phyloP scores from a whole-genome alignment of 2,113 vertebrate species.

The Sula dactylatra region DNA sequence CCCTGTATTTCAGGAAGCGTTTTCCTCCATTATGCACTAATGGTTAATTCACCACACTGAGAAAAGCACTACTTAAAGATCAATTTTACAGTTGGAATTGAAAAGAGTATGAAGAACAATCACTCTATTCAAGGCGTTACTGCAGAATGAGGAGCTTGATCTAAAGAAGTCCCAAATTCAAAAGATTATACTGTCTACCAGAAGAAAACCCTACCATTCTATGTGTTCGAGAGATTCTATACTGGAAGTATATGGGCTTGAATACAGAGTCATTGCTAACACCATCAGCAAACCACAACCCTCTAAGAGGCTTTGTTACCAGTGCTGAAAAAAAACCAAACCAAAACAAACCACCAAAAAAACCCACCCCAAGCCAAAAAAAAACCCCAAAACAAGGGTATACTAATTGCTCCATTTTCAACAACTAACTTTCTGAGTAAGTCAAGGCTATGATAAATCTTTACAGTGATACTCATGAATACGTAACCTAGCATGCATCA shows the following conservation, averaged over 20 bases:
- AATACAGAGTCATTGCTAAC: not conserved
- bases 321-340: not conserved
- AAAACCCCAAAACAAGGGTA: not conserved
- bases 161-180: not conserved
- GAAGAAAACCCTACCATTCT: not conserved
- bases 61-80: not conserved
- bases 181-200: not conserved
- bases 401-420: not conserved
- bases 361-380: not conserved
- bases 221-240: rapidly evolving
- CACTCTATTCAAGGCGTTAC: not conserved
- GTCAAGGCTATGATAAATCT: not conserved
- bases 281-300: not conserved
- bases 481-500: not conserved
- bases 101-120: not conserved
- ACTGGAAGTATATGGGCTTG: rapidly evolving
- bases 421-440: not conserved
- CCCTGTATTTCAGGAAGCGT: not conserved
- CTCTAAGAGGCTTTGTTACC: not conserved
- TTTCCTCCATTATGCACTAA: not conserved
- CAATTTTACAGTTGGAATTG: not conserved
- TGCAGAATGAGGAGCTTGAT: not conserved
- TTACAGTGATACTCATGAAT: not conserved
- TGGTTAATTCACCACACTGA: not conserved
- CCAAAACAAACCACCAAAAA: not conserved